Percentiles rank a stretch among this genome's conserved stretches.
Evolutionary conservation across 2,797 vertebrate genomes (phyloP).

Genomic region (Morus bassanus): DNA sequence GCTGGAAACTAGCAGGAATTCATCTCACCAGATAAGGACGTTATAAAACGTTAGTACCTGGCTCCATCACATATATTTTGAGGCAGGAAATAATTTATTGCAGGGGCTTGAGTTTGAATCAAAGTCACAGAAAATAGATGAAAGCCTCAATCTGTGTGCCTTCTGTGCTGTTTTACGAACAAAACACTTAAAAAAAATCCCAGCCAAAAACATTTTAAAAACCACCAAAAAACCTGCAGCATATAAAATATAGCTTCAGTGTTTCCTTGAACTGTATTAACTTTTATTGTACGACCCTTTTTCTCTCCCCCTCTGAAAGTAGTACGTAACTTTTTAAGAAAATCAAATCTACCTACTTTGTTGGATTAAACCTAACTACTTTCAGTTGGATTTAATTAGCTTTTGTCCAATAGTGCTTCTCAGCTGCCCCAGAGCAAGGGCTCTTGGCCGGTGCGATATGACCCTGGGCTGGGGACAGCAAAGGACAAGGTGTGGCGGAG

Average conservation of each 20-base stretch:
- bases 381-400: not conserved
- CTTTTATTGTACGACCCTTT: not conserved
- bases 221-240: not conserved
- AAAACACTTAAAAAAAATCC: not conserved
- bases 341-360: not conserved
- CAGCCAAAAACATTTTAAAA: not conserved
- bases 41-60: not conserved
- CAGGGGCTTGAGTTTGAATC: not conserved
- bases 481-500: rapidly evolving
- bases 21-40: not conserved
- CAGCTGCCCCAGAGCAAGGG: not conserved
- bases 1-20: not conserved
- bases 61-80: not conserved
- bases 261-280: not conserved
- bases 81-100: not conserved
- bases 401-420: not conserved
- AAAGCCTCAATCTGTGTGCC: not conserved
- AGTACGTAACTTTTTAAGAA: not conserved
- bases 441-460: rapidly evolving
- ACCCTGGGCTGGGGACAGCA: not conserved
- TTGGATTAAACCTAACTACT: not conserved
- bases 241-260: not conserved
- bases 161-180: not conserved
- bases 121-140: not conserved
- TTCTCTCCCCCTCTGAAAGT: not conserved